Evolutionary conservation across 2,113 vertebrate species (phyloP), one percentile per base, ranked within the genome.

Genomic region (Pavo muticus): DNA sequence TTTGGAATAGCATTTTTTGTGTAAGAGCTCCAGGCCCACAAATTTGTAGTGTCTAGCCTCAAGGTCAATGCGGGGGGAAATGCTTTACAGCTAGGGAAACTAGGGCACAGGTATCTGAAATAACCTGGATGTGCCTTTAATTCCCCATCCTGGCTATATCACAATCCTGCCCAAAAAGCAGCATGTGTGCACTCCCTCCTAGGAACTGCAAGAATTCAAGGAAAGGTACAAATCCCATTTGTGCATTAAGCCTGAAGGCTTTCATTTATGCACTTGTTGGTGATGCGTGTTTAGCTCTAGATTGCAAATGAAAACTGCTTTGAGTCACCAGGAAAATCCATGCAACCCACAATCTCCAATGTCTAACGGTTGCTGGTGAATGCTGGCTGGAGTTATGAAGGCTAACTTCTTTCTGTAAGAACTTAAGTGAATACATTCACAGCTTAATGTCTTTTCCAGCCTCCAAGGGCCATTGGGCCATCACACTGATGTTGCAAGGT

Each of bases 391-490:
- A 95, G 61, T 52, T 61, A 75, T 2, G 1, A 67, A 82, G 76
- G 27, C 37, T 57, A 57, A 65, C 0, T 65, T 84, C 48, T 65
- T 68, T 84, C 48, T 69, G 16, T 5, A 57, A 71, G 86, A 19
- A 59, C 52, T 79, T 79, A 82, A 94, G 52, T 7, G 7, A 88
- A 80, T 29, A 0, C 30, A 9, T 86, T 83, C 29, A 63, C 69
- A 57, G 57, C 72, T 67, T 95, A 47, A 93, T 91, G 73, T 44
- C 63, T 95, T 91, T 90, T 84, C 90, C 94, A 93, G 90, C 52
- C 83, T 88, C 68, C n/a, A 37, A 2, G 7, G 57, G 24, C 60
- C 10, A 3, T 72, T 94, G 94, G 90, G 93, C 93, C 2, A 1
- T 59, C 0, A 3, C 3, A 1, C 47, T 39, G 76, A 20, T 78